A percentile compares a stretch with the other conserved stretches of the same genome.
These are phyloP conservation scores for Diorhabda carinulata DNA, from an alignment of 1,140 invertebrate genomes.

Conservation along the genomic window DNA sequence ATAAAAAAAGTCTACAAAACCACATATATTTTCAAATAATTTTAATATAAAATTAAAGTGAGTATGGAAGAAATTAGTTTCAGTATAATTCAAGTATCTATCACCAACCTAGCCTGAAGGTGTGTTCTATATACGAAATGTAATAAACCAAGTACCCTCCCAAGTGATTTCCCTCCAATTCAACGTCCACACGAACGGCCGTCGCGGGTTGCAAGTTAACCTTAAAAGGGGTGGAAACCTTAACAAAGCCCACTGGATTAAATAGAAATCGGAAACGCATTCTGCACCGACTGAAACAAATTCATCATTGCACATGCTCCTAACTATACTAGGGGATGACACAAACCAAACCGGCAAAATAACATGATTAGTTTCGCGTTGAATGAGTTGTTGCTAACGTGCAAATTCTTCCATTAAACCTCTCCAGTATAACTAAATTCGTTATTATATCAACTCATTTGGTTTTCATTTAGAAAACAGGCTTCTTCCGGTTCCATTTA, in stretches of 20 bases:
- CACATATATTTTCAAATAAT: no score
- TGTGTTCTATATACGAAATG: no score
- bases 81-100: no score
- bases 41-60: no score
- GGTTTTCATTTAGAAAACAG: no score
- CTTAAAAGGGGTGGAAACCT: constrained; percentile 17
- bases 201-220: background rate
- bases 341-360: constrained; percentile 39
- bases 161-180: background rate
- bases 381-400: constrained; percentile 24
- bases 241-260: constrained; percentile 27
- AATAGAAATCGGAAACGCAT: constrained; percentile 33
- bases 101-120: no score
- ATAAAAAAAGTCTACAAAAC: no score
- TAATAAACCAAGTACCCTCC: background rate
- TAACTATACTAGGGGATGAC: constrained; percentile 24
- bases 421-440: no score
- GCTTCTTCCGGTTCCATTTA: no score
- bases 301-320: constrained; percentile 43
- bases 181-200: background rate
- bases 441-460: no score
- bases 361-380: constrained; percentile 40
- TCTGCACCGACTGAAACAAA: constrained; percentile 26
- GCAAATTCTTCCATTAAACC: background rate
- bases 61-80: no score